Evolutionary conservation across 2,797 vertebrate genomes (phyloP).

Genomic region (Labeo calbasu): DNA sequence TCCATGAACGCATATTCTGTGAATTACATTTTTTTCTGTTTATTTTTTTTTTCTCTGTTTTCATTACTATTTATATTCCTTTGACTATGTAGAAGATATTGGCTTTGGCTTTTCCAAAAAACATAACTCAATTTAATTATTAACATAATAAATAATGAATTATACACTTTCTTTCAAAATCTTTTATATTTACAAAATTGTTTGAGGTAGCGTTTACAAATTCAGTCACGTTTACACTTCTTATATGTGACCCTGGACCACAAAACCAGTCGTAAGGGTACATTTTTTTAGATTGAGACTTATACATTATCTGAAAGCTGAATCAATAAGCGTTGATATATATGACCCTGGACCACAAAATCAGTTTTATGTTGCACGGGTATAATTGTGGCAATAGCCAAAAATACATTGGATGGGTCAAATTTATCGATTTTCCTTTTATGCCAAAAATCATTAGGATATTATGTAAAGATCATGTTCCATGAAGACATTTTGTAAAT

Average conservation of each 20-base stretch:
- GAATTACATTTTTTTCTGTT: neutral
- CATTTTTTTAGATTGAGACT: too few species aligned
- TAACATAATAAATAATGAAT: neutral
- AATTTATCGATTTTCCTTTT: too few species aligned
- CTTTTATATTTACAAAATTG: neutral
- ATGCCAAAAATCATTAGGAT: too few species aligned
- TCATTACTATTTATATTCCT: neutral
- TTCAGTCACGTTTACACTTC: neutral
- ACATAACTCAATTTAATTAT: neutral
- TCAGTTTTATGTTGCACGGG: too few species aligned
- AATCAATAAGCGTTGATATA: too few species aligned
- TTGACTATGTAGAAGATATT: neutral
- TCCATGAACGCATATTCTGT: slow-evolving; percentile 2
- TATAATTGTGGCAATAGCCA: too few species aligned
- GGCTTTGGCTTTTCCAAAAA: neutral
- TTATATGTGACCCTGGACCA: neutral
- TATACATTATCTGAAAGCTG: too few species aligned
- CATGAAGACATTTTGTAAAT: too few species aligned
- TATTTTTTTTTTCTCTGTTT: neutral
- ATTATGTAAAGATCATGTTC: too few species aligned
- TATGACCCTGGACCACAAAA: too few species aligned
- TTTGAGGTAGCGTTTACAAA: neutral
- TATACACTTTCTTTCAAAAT: neutral
- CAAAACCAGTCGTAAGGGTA: too few species aligned
- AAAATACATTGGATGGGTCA: too few species aligned